Percentiles rank a stretch among this genome's conserved stretches.
Evolutionary conservation across 2,797 vertebrate genomes (phyloP).

Genomic region (Babyrousa celebensis): DNA sequence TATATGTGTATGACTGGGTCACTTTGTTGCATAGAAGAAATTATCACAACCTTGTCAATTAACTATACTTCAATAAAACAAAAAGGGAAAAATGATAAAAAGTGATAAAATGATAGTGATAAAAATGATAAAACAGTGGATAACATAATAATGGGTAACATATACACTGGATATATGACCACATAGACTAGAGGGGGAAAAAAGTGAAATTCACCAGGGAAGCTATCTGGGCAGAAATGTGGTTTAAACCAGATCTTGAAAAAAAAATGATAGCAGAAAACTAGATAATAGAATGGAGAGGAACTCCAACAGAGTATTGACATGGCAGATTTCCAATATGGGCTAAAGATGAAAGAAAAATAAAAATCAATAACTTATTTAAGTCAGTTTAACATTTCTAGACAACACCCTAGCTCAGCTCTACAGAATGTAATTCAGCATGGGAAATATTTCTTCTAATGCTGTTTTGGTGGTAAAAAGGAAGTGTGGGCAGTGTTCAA

Average conservation of each 20-base stretch:
- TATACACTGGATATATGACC: neutral
- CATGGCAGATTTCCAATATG: neutral
- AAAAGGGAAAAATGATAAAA: too few relatives aligned
- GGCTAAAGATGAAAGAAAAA: conserved; percentile 40
- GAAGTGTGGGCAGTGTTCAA: neutral
- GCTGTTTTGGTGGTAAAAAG: neutral
- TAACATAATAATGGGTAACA: neutral
- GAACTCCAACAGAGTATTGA: neutral
- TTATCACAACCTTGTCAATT: too few relatives aligned
- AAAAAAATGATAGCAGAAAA: conserved; percentile 21
- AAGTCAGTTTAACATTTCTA: conserved; percentile 54
- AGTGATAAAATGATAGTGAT: too few relatives aligned
- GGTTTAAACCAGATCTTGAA: neutral
- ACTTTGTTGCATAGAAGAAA: too few relatives aligned
- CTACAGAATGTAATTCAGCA: neutral
- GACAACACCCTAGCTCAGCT: neutral
- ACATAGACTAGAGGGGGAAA: neutral
- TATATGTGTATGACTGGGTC: too few relatives aligned
- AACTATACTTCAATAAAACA: too few relatives aligned
- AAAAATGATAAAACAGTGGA: too few relatives aligned
- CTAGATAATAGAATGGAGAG: neutral
- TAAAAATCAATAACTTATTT: conserved; percentile 62
- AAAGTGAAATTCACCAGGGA: neutral
- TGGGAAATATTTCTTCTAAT: neutral
- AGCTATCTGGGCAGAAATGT: neutral